These are phyloP conservation scores for Zaprionus inermis DNA, from an alignment of 1,140 invertebrate genomes.

Conservation along the genomic window DNA sequence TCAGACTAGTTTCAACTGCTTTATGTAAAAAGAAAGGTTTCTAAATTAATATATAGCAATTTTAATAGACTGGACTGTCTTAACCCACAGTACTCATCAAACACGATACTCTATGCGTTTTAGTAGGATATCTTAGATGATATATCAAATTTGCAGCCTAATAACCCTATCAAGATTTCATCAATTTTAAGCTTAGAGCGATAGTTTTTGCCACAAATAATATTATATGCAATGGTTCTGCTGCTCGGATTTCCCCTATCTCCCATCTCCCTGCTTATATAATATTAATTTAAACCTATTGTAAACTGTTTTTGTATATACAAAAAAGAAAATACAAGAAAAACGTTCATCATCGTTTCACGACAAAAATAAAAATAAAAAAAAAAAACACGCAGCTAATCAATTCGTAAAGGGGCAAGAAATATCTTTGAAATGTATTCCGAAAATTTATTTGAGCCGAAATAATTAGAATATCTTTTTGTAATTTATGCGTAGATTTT, in stretches of 20 bases:
- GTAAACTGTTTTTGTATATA: conserved; percentile 80
- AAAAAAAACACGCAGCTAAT: not conserved
- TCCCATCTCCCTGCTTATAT: conserved; percentile 4
- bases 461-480: conserved; percentile 19
- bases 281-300: conserved; percentile 59
- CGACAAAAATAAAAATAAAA: not conserved
- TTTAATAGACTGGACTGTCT: not conserved
- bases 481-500: conserved; percentile 46
- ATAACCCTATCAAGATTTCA: not conserved
- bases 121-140: not conserved
- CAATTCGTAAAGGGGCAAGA: not conserved
- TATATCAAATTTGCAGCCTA: no score
- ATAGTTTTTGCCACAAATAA: not conserved
- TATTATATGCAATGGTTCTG: not conserved
- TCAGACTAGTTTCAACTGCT: no score
- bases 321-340: conserved; percentile 69
- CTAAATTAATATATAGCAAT: no score
- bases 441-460: not conserved
- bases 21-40: no score
- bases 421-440: conserved; percentile 28
- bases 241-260: not conserved
- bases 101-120: not conserved
- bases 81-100: not conserved
- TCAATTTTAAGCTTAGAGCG: not conserved
- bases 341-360: conserved; percentile 36